phyloP scores from a whole-genome alignment of 2,113 vertebrate genomes.

The Pomatostomus ruficeps region DNA sequence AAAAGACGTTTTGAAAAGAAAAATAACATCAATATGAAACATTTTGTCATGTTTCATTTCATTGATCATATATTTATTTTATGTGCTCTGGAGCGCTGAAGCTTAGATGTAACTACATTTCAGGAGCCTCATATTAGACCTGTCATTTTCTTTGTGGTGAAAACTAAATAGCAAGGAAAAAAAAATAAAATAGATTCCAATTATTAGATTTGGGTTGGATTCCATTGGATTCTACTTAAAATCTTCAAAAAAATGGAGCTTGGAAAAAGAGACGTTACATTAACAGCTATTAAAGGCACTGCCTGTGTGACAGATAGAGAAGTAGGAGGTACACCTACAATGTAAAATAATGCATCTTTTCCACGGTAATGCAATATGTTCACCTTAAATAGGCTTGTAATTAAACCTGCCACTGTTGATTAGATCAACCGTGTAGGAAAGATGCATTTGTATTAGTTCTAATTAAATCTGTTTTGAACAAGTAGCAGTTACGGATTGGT shows the following conservation, averaged over 20 bases:
- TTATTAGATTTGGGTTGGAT: constrained; percentile 61
- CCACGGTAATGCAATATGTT: constrained; percentile 45
- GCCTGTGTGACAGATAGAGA: constrained; percentile 37
- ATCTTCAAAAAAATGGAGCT: background rate
- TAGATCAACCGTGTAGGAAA: constrained; percentile 37
- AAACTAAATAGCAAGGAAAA: constrained; percentile 55
- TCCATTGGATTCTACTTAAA: constrained; percentile 37
- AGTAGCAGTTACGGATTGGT: background rate
- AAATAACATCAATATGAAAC: constrained; percentile 75
- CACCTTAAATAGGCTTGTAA: constrained; percentile 52
- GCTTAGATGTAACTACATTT: constrained; percentile 72
- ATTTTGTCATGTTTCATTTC: constrained; percentile 79
- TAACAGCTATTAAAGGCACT: constrained; percentile 41
- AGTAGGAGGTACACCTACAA: constrained; percentile 48
- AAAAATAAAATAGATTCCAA: constrained; percentile 43
- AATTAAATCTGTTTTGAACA: constrained; percentile 28
- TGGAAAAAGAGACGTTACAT: constrained; percentile 30
- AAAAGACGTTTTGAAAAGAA: constrained; percentile 70
- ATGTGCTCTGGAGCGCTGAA: constrained; percentile 67
- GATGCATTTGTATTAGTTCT: constrained; percentile 48
- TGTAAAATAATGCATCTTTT: constrained; percentile 33
- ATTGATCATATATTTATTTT: constrained; percentile 78
- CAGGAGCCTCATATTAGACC: constrained; percentile 70
- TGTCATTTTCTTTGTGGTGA: constrained; percentile 61
- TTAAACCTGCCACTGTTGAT: constrained; percentile 57